Base-by-base conservation (phyloP, 2,888 invertebrate genomes). In the Empis livida region DNA sequence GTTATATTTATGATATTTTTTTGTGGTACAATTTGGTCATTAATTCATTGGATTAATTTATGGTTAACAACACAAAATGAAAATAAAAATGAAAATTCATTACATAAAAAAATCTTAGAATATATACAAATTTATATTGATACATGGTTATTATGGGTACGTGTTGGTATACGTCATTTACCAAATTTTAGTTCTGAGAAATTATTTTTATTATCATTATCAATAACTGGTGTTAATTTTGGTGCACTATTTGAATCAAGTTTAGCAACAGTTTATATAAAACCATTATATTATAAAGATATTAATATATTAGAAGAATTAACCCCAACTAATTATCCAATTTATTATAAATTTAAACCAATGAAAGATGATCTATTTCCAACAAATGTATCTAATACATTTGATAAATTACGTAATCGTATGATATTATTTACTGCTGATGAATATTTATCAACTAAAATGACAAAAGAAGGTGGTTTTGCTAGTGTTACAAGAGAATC, bases 191-290 rank as follows among this genome's bases (percentile, higher is more conserved):
- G 57, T 31, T 61, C 68, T 15, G 70, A 71, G 44, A 62, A 66
- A 45, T 55, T 71, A 15, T 65, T 71, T 49, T 54, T 70, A 11
- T 58, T 61, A 2, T 63, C 68, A 1, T 50, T 70, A n/a, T 63
- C 63, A 45, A 44, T 70, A 44, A 63, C 67, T 2, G 64, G 68
- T 50, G 64, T 71, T 10, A 67, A 68, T 30, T 63, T 68, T 46
- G 67, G 67, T 3, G 66, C 70, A 0, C 46, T 69, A 11, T 62
- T 71, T 41, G 71, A 72, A 52, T 70, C 71, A 6, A 66, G 65
- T 30, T 55, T 71, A 43, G 67, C 71, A 5, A 70, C 67, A 0
- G 65, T 66, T 1, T 65, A 68, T 45, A 67, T 67, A 40, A 61
- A 60, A 5, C 70, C 70, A 1, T 52, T 64, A 5, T 67, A 64